Conservation (phyloP, 2,797 vertebrate genomes). For the Petrocephalus sullivani region DNA sequence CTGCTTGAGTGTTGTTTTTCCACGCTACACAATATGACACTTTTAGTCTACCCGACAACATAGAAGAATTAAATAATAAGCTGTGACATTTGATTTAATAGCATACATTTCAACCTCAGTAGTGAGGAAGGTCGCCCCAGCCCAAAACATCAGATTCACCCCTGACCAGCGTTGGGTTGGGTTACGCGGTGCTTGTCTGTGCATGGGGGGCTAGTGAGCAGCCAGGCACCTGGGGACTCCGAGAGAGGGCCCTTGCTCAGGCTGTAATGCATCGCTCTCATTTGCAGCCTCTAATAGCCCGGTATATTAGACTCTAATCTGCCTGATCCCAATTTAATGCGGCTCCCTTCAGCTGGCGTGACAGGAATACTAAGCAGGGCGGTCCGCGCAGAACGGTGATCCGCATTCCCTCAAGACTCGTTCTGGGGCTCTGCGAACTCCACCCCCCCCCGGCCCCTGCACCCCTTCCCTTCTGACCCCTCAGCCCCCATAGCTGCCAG, state of each 20-base stretch:
- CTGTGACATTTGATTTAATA: not conserved
- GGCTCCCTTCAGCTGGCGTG: slow-evolving; percentile 71
- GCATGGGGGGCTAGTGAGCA: not conserved
- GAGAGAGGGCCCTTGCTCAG: slow-evolving; percentile 50
- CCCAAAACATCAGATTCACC: not conserved
- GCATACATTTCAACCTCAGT: not conserved
- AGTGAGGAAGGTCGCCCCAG: not conserved
- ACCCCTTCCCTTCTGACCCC: slow-evolving; percentile 6
- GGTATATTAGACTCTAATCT: slow-evolving; percentile 97
- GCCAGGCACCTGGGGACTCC: slow-evolving; percentile 45
- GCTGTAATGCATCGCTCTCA: slow-evolving; percentile 78
- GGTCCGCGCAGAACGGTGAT: slow-evolving; percentile 63
- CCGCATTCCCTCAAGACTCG: slow-evolving; percentile 64
- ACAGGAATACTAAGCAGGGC: slow-evolving; percentile 69
- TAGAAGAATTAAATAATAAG: not conserved
- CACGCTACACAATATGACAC: not conserved
- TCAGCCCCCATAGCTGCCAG: slow-evolving; percentile 14
- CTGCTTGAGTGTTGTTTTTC: not conserved
- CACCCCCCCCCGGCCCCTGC: slow-evolving; percentile 56
- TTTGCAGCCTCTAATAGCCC: slow-evolving; percentile 88
- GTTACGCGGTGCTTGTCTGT: not conserved
- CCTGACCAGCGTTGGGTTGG: not conserved
- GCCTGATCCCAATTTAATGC: slow-evolving; percentile 98
- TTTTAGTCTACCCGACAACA: not conserved
- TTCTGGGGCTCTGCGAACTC: slow-evolving; percentile 69